A percentile compares a stretch with the other conserved stretches of the same genome.
phyloP scores from a whole-genome alignment of 1,140 invertebrate genomes.

The Cotesia glomerata region DNA sequence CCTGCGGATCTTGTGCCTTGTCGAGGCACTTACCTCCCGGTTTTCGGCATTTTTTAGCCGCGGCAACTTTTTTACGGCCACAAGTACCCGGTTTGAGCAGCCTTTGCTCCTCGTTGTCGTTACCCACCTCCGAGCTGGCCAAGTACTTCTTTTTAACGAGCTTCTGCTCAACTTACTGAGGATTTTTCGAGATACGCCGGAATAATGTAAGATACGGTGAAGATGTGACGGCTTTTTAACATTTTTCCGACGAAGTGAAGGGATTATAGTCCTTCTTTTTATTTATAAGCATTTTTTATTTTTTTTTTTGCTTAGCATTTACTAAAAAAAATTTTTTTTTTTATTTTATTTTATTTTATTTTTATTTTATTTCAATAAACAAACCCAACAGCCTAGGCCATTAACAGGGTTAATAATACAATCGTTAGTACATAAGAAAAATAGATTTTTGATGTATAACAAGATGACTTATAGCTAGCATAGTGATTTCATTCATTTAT shows the following conservation, averaged over 20 bases:
- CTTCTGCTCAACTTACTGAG: not conserved
- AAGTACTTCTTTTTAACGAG: slow-evolving; percentile 31
- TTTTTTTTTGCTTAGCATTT: not conserved
- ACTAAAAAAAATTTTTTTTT: too few species aligned
- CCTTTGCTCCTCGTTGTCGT: not conserved
- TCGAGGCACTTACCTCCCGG: slow-evolving; percentile 25
- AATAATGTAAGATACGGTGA: not conserved
- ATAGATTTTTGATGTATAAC: too few species aligned
- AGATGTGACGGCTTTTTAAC: slow-evolving; percentile 6
- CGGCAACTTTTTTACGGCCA: slow-evolving; percentile 16
- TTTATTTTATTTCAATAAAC: too few species aligned
- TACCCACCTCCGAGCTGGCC: slow-evolving; percentile 5
- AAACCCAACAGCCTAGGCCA: too few species aligned
- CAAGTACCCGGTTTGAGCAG: not conserved
- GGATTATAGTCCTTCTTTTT: not conserved
- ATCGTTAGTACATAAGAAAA: too few species aligned
- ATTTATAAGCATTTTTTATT: not conserved
- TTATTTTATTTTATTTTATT: too few species aligned
- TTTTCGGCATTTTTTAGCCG: slow-evolving; percentile 34
- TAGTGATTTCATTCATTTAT: too few species aligned
- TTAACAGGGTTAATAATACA: too few species aligned
- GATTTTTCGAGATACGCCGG: not conserved
- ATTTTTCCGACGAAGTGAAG: too few species aligned
- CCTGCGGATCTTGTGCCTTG: not conserved
- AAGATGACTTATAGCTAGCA: too few species aligned